Conservation (phyloP, 2,797 vertebrate genomes). For the Centropyge bicolor region DNA sequence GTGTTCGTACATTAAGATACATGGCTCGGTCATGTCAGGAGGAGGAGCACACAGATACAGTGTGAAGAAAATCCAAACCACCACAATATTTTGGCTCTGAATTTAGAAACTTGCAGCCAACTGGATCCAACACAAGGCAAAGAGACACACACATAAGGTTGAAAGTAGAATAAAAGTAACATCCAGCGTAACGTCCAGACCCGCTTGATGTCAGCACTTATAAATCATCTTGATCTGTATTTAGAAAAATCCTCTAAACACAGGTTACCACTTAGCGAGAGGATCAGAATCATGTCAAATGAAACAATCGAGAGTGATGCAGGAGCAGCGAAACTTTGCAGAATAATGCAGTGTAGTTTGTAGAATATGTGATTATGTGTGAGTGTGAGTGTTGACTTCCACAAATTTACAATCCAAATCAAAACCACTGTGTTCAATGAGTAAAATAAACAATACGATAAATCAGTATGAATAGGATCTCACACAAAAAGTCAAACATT, state of each 20-base stretch:
- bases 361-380: neutral
- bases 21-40: neutral
- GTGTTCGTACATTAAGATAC: neutral
- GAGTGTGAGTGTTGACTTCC: neutral
- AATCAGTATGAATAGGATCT: neutral
- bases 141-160: neutral
- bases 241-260: constrained; percentile 20
- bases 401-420: neutral
- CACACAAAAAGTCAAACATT: neutral
- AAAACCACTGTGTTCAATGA: neutral
- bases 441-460: too few relatives aligned
- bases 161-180: constrained; percentile 20
- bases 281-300: constrained; percentile 12
- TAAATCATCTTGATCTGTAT: constrained; percentile 50
- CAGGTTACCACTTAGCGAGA: constrained; percentile 16
- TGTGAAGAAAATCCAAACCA: neutral
- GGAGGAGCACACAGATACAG: neutral
- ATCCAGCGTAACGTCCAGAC: too few relatives aligned
- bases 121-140: constrained; percentile 18
- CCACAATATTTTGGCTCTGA: neutral
- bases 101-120: constrained; percentile 2
- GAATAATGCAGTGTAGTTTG: neutral
- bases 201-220: constrained; percentile 50
- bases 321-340: neutral
- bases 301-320: neutral